A percentile compares a stretch with the other conserved stretches of the same genome.
phyloP scores from a whole-genome alignment of 2,797 vertebrate species.

The Nannoperca australis region DNA sequence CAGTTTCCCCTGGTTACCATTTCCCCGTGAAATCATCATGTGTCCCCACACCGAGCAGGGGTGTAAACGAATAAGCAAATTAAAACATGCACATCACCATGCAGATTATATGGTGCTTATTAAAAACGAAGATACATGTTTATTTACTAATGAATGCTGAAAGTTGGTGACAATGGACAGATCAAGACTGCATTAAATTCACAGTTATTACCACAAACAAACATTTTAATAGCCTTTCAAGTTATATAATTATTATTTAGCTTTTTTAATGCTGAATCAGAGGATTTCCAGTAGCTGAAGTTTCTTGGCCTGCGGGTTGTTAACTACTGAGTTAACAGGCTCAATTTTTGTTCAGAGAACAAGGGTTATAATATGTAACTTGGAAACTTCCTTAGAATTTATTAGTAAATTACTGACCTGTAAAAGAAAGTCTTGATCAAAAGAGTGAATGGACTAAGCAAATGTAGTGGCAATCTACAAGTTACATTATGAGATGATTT shows the following conservation, averaged over 20 bases:
- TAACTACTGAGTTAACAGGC: background rate
- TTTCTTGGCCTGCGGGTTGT: background rate
- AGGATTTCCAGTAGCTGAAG: background rate
- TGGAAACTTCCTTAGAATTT: background rate
- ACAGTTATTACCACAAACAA: constrained; percentile 1
- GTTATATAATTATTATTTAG: background rate
- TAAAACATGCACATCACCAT: background rate
- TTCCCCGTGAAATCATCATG: constrained; percentile 59
- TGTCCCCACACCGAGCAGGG: constrained; percentile 33
- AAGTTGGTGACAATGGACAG: background rate
- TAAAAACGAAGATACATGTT: no score
- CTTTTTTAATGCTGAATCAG: background rate
- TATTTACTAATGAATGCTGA: background rate
- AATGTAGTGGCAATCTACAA: background rate
- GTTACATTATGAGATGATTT: background rate
- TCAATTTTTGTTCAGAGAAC: background rate
- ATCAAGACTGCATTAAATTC: background rate
- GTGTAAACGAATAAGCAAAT: constrained; percentile 51
- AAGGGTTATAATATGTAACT: background rate
- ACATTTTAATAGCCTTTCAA: background rate
- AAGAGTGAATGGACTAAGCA: background rate
- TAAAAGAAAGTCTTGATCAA: background rate
- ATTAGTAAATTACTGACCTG: background rate
- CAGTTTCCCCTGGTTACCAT: constrained; percentile 73
- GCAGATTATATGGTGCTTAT: no score